Evolutionary conservation across 2,113 vertebrate species (phyloP).

Genomic region (Hepsetus odoe): DNA sequence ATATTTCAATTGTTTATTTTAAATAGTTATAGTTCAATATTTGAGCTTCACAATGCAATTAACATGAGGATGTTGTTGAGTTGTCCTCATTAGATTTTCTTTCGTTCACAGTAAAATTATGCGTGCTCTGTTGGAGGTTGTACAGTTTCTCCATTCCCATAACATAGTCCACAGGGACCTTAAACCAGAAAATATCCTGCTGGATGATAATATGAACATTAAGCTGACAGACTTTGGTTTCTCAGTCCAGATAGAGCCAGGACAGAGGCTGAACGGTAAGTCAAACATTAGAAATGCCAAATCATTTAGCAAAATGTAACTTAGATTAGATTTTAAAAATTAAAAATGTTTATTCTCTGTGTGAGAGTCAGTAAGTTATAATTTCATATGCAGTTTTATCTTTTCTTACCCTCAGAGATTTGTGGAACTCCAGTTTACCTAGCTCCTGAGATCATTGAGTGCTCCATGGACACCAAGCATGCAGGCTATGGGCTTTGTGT

Average conservation of each 20-base stretch:
- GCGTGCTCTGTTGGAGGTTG: constrained; percentile 89
- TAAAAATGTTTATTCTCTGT: neutral
- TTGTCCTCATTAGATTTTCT: neutral
- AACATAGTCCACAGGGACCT: constrained; percentile 95
- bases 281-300: neutral
- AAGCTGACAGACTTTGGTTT: constrained; percentile 98
- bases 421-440: constrained; percentile 97
- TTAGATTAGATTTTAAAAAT: no score
- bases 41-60: no score
- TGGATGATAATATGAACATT: constrained; percentile 95
- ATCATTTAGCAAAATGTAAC: no score
- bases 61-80: neutral
- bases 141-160: constrained; percentile 85
- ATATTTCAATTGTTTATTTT: no score
- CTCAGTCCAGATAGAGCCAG: constrained; percentile 81
- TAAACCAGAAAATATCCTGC: constrained; percentile 95
- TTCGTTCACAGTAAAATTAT: constrained; percentile 87
- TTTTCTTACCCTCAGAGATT: constrained; percentile 77
- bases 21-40: neutral
- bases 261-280: constrained; percentile 86
- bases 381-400: neutral
- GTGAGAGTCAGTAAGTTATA: neutral
- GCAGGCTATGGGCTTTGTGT: constrained; percentile 87
- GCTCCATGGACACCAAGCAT: constrained; percentile 90
- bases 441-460: constrained; percentile 94